These are phyloP conservation scores for Entomyzon cyanotis DNA, from an alignment of 2,113 vertebrate genomes.

Conservation along the genomic window DNA sequence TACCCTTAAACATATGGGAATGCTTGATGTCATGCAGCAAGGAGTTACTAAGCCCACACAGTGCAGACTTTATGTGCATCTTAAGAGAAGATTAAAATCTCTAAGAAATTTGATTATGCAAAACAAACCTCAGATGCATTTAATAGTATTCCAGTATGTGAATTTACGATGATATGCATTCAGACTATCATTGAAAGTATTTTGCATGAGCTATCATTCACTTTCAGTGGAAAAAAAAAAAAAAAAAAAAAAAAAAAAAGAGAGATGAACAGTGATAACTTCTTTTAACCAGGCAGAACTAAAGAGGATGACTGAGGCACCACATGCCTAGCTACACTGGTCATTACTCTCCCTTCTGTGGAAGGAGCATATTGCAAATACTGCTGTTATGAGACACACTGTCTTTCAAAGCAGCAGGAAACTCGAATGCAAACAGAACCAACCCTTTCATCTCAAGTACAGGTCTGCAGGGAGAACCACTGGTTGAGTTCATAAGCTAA, in stretches of 20 bases:
- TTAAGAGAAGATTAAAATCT: neutral
- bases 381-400: neutral
- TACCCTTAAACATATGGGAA: neutral
- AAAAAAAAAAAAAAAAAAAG: neutral
- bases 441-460: neutral
- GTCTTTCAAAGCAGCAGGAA: neutral
- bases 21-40: neutral
- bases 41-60: neutral
- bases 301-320: neutral
- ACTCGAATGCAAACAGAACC: neutral
- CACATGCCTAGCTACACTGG: neutral
- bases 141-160: neutral
- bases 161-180: accelerated
- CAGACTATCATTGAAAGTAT: neutral
- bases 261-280: neutral
- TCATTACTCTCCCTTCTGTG: neutral
- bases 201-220: neutral
- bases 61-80: neutral
- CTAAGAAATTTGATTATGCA: neutral
- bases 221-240: neutral
- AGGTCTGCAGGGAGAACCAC: neutral
- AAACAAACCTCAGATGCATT: neutral
- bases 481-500: neutral
- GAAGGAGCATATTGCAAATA: neutral
- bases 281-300: neutral